Evolutionary conservation across 1,140 invertebrate genomes (phyloP), one percentile per base, ranked within the genome.

Genomic region (Cydia splendana): DNA sequence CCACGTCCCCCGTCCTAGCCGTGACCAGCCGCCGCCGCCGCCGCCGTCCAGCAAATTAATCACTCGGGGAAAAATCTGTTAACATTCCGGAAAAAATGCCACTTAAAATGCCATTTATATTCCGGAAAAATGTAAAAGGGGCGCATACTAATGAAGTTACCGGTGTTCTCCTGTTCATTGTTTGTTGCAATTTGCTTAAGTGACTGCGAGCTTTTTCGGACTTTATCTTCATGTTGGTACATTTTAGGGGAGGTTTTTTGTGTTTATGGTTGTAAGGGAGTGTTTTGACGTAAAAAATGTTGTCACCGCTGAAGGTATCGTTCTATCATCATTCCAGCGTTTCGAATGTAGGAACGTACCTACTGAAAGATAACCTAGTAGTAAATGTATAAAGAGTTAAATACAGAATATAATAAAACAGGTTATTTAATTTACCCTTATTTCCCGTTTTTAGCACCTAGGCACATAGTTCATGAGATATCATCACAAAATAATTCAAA

Each of bases 41-140:
- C 24, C 24, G 24, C 81, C 45, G 80, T 79, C 79, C 79, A 82
- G 80, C 73, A 75, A 67, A 78, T 81, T 81, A 83, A 80, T 81
- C 75, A 73, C 69, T 42, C 76, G 78, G 76, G 48, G 78, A 79
- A 80, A 79, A 82, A 84, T 81, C 81, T 81, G 83, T 79, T 81
- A 75, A 42, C 67, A 71, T 45, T 15, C 65, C 34, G 28, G 67
- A 18, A 71, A 71, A 71, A 71, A 71, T 71, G 79, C 79, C 81
- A 79, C 80, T 82, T 81, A 80, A 79, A 80, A 75, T 73, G 77
- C 76, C 76, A 79, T 80, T 84, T 80, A 69, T 81, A 76, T 79
- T 78, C 78, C 38, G 74, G 7, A 53, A 57, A 62, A 57, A n/a
- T 57, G 51, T 30, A 79, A 75, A 75, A 74, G 53, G 74, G 69